Evolutionary conservation across 1,140 invertebrate species (phyloP), one percentile per base, ranked within the genome.

Genomic region (Eurytemora carolleeae): DNA sequence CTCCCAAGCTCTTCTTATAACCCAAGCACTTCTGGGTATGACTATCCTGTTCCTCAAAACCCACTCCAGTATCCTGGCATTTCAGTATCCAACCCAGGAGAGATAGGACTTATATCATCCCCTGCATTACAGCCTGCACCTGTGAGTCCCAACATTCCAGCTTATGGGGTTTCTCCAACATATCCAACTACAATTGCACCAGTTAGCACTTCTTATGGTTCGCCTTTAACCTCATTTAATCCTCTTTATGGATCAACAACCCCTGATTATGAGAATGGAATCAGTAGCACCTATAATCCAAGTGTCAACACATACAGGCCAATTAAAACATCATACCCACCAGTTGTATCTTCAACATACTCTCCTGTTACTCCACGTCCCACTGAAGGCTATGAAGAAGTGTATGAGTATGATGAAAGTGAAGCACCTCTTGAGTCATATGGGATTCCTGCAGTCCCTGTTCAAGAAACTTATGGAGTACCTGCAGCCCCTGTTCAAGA

Each of bases 241-340:
- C n/a, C n/a, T n/a, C n/a, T n/a, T n/a, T n/a, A n/a, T n/a, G 2
- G 60, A 59, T 15, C 61, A 63, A 17, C 52, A 54, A 7, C 59
- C 59, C 58, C 63, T 54, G n/a, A 24, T 53, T 2, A 20, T 2
- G 7, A 15, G 57, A 20, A 26, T 56, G 18, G 21, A 56, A 2
- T 54, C 26, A 24, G 55, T 19, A 21, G 18, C 53, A 23, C 31
- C 62, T 16, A 53, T 52, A 16, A 25, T 2, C 53, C 61, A 17
- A 24, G 21, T 17, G 3, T n/a, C 21, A 53, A 54, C 2, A 12
- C 19, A 22, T 26, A 24, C 19, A 56, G n/a, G 3, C 23, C 23
- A 17, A 24, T 24, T 20, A 22, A 22, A 19, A 24, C 24, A n/a
- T 12, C 25, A 2, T 12, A 53, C 20, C 15, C 16, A 55, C 63